These are phyloP conservation scores for Drosophila longiperda DNA, from an alignment of 2,888 invertebrate species.

Conservation along the genomic window DNA sequence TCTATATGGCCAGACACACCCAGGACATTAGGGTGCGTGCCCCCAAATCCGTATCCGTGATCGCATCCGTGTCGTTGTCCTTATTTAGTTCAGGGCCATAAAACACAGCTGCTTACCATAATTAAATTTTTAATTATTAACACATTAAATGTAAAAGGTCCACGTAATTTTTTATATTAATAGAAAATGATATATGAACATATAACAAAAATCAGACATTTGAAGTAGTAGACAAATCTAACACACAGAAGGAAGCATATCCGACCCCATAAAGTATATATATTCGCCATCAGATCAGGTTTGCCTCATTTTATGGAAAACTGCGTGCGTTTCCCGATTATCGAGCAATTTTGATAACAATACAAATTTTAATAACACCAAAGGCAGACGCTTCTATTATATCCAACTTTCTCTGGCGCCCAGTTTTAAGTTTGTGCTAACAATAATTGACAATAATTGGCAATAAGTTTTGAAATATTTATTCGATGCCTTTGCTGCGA, in stretches of 20 bases:
- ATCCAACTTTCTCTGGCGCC: neutral
- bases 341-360: neutral
- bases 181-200: neutral
- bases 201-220: neutral
- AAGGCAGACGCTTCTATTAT: neutral
- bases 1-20: slow-evolving; percentile 33
- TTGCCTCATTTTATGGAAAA: neutral
- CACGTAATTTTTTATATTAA: neutral
- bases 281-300: neutral
- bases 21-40: slow-evolving; percentile 32
- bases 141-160: neutral
- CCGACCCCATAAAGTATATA: neutral
- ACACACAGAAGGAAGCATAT: neutral
- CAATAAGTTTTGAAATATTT: neutral
- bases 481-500: neutral
- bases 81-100: neutral
- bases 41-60: neutral
- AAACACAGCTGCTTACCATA: neutral
- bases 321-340: neutral
- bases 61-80: slow-evolving; percentile 8
- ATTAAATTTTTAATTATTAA: neutral
- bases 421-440: neutral
- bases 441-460: neutral
- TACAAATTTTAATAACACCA: neutral
- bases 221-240: neutral